Conservation (phyloP, 2,888 invertebrate species). For the Tillus elongatus region DNA sequence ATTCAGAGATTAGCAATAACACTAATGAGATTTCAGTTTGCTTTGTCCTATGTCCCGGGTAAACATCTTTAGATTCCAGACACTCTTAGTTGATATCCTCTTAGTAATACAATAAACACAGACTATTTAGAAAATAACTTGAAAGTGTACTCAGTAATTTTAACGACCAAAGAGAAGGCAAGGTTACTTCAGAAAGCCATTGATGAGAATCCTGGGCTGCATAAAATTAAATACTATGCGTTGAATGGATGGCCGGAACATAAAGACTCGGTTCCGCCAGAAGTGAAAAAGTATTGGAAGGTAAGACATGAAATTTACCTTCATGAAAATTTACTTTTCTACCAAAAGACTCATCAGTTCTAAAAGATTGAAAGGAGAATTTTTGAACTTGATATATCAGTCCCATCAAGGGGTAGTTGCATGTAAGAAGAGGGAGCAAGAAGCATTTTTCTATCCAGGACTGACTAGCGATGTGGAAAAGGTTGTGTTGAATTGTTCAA, state of each 20-base stretch:
- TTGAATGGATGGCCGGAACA: slow-evolving; percentile 4
- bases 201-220: background rate
- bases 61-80: slow-evolving; percentile 4
- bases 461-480: background rate
- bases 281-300: background rate
- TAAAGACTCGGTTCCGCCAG: slow-evolving; percentile 1
- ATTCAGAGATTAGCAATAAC: background rate
- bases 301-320: slow-evolving; percentile 10
- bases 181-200: background rate
- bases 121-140: slow-evolving; percentile 4
- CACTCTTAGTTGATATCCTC: background rate
- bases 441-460: background rate
- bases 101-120: background rate
- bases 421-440: slow-evolving; percentile 6
- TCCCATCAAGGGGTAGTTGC: slow-evolving; percentile 10
- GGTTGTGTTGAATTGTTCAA: background rate
- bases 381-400: slow-evolving; percentile 8
- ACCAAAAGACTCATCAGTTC: slow-evolving; percentile 9
- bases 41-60: slow-evolving; percentile 2
- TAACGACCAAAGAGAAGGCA: background rate
- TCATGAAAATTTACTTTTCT: slow-evolving; percentile 9
- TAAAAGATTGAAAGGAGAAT: background rate
- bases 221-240: slow-evolving; percentile 4
- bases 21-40: background rate
- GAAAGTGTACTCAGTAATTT: background rate